phyloP scores from a whole-genome alignment of 2,888 invertebrate genomes.

The Drosophila lutescens region DNA sequence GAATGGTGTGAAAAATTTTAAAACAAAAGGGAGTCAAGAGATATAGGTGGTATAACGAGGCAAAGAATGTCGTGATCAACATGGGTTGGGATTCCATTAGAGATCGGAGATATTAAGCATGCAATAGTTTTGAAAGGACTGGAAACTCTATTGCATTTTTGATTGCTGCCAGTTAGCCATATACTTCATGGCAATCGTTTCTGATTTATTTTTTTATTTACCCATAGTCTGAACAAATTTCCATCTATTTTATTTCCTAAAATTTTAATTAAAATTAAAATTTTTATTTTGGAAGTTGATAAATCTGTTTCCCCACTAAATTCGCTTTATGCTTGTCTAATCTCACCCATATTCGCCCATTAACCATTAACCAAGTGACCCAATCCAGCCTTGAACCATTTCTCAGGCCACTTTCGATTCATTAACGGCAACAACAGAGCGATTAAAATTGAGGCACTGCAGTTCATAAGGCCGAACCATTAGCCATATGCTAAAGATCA shows the following conservation, averaged over 20 bases:
- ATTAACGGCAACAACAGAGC: constrained; percentile 17
- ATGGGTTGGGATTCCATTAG: not conserved
- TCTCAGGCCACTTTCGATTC: constrained; percentile 32
- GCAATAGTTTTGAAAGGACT: constrained; percentile 7
- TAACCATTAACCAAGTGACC: constrained; percentile 13
- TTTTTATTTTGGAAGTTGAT: too few relatives aligned
- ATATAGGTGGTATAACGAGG: not conserved
- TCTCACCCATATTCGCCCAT: constrained; percentile 6
- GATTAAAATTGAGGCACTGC: constrained; percentile 37
- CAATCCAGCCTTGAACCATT: constrained; percentile 39
- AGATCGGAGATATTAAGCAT: constrained; percentile 22
- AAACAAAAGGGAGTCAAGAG: constrained; percentile 31
- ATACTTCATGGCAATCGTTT: not conserved
- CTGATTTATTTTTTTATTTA: not conserved
- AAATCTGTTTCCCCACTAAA: not conserved
- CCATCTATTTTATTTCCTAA: too few relatives aligned
- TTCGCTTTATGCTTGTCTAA: too few relatives aligned
- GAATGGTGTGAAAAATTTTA: constrained; percentile 61
- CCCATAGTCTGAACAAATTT: too few relatives aligned
- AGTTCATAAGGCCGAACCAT: constrained; percentile 37
- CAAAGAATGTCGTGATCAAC: constrained; percentile 30
- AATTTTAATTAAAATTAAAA: too few relatives aligned
- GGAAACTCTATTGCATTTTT: not conserved
- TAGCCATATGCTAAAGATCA: constrained; percentile 71
- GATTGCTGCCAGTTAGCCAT: not conserved